Evolutionary conservation across 2,888 invertebrate genomes (phyloP), one percentile per base, ranked within the genome.

Genomic region (Hofmannophila pseudospretella): DNA sequence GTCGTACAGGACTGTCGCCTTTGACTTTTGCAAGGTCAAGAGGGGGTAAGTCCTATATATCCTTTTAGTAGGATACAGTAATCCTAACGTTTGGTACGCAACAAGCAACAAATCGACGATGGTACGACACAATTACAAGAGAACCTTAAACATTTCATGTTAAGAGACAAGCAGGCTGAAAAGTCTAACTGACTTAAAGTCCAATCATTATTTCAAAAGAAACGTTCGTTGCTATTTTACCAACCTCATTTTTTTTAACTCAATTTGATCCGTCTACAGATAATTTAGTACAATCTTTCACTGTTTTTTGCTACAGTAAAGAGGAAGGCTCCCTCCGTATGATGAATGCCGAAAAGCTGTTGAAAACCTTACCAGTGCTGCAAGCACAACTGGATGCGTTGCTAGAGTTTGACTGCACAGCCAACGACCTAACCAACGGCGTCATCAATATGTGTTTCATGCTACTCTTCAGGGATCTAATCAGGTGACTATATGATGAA

Each of bases 1-100:
- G 55, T 98, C 99, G 7, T 99, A 99, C 89, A 92, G 99, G 81
- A 94, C 96, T 41, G 98, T 99, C 67, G 99, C 99, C 52, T 99
- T 99, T 80, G 99, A 99, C 86, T 99, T 99, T 89, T 99, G 99
- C 90, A 99, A 99, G 92, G 97, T 99, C 36, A 99, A 99, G 86
- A 90, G 99, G 72, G 99, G 99, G 96, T 97, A 87, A 91, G 85
- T 71, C 29, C 23, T 23, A n/a, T n/a, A n/a, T 20, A 7, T 20
- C 20, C 4, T 20, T 20, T 20, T 5, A 20, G 20, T 20, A 7
- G 4, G 7, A 7, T 20, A n/a, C n/a, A n/a, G n/a, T n/a, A n/a
- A n/a, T n/a, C n/a, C n/a, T n/a, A n/a, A n/a, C n/a, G n/a, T n/a
- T n/a, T n/a, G n/a, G n/a, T n/a, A n/a, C n/a, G n/a, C n/a, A n/a